A percentile compares a stretch with the other conserved stretches of the same genome.
Evolutionary conservation across 2,113 vertebrate genomes (phyloP).

Genomic region (Xenus cinereus): DNA sequence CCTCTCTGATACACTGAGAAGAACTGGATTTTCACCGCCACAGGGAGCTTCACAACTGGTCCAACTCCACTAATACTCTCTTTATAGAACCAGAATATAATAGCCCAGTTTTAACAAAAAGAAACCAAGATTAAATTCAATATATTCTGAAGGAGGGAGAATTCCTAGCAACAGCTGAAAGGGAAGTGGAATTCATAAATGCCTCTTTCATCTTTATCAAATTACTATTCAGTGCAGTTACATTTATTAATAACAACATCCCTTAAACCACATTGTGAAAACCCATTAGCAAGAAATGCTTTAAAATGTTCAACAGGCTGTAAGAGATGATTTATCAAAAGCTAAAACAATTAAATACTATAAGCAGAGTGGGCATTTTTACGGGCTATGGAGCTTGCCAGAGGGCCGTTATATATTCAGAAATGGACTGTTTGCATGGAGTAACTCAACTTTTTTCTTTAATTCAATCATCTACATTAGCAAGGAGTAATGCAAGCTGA

Average conservation of each 20-base stretch:
- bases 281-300: slow-evolving; percentile 48
- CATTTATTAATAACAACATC: slow-evolving; percentile 54
- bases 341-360: not conserved
- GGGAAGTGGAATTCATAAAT: slow-evolving; percentile 46
- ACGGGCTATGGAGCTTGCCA: not conserved
- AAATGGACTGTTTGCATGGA: not conserved
- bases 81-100: not conserved
- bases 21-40: not conserved
- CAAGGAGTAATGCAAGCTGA: not conserved
- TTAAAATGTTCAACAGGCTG: slow-evolving; percentile 16
- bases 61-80: not conserved
- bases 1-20: not conserved
- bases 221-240: slow-evolving; percentile 29
- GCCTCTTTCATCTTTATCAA: slow-evolving; percentile 50
- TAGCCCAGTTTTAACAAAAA: not conserved
- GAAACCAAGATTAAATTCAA: slow-evolving; percentile 12
- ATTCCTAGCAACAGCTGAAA: slow-evolving; percentile 59
- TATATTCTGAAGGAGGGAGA: slow-evolving; percentile 29
- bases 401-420: not conserved
- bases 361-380: slow-evolving; percentile 17
- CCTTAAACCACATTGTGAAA: slow-evolving; percentile 53
- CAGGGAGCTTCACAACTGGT: not conserved
- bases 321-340: slow-evolving; percentile 35
- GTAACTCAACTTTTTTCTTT: not conserved
- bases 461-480: not conserved